These are phyloP conservation scores for Bubo bubo DNA, from an alignment of 2,113 vertebrate genomes.

Conservation along the genomic window DNA sequence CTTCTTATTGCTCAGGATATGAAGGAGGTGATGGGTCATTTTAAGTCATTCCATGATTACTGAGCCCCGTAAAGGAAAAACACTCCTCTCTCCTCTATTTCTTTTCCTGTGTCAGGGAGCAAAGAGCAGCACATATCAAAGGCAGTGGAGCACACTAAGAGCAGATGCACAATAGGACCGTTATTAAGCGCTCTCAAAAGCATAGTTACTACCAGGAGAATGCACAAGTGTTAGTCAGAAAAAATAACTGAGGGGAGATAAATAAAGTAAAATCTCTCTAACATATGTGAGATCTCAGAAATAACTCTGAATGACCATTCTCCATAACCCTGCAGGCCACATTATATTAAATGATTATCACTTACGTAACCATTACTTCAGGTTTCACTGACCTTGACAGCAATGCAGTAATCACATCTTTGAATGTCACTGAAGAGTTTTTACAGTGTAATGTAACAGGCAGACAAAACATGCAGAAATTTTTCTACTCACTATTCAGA, in stretches of 20 bases:
- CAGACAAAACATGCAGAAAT: neutral
- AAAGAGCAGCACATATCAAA: slow-evolving; percentile 6
- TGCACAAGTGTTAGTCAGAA: neutral
- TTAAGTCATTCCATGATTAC: neutral
- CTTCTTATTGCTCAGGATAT: neutral
- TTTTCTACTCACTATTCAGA: neutral
- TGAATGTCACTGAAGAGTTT: neutral
- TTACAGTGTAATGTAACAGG: neutral
- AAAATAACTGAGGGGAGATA: neutral
- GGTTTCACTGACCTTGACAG: slow-evolving; percentile 25
- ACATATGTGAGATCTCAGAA: neutral
- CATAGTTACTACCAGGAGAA: neutral
- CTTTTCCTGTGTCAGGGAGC: neutral
- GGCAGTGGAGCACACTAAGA: neutral
- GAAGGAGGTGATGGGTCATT: neutral
- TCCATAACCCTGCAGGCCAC: neutral
- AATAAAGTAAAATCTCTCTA: neutral
- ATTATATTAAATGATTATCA: slow-evolving; percentile 9
- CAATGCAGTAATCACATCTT: neutral
- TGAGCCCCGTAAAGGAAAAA: neutral
- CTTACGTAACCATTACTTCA: slow-evolving; percentile 38
- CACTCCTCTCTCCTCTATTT: neutral
- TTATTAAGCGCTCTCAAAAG: neutral
- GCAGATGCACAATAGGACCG: neutral
- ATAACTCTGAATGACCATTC: neutral